Base-by-base conservation (phyloP, 2,888 invertebrate genomes). In the Nowickia ferox region DNA sequence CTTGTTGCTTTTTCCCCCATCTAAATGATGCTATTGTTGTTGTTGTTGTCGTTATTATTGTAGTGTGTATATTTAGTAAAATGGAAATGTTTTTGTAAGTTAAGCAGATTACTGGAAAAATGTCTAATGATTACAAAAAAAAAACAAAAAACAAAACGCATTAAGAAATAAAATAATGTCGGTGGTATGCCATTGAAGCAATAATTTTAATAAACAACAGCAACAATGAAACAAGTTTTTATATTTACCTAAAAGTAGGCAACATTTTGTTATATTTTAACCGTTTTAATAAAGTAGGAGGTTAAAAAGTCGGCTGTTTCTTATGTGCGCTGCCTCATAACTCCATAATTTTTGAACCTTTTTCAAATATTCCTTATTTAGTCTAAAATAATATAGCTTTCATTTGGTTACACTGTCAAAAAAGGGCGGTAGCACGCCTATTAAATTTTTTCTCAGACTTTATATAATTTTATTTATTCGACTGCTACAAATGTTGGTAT, bases 21-120 rank as follows among this genome's bases (percentile, higher is more conserved):
- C 40, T 15, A 40, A 69, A 53, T 53, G 1, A 11, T 57, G 3
- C 9, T 30, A n/a, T 13, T 72, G 30, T 30, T 30, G 1, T 30
- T 51, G 30, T 22, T 55, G 5, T 44, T 66, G 48, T 17, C 10
- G 46, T 30, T 40, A 30, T 66, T 46, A 48, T 44, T 66, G 13
- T n/a, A n/a, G 30, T 48, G 9, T 51, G 48, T 51, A 30, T 51
- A 51, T 48, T 57, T 68, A 53, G 13, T 38, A 30, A 15, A 63
- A 79, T 63, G 42, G 38, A 79, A 63, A 63, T 51, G 63, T 79
- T 59, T 59, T 61, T 79, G 61, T 55, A 55, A 77, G 59, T 68
- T 51, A 51, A 66, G 66, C 17, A 51, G 81, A 68, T 75, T 74
- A 44, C 44, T 30, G 44, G 30, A 51, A 68, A 74, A 75, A 68